A percentile compares a stretch with the other conserved stretches of the same genome.
Conservation (phyloP, 2,797 vertebrate species). For the Mus caroli region DNA sequence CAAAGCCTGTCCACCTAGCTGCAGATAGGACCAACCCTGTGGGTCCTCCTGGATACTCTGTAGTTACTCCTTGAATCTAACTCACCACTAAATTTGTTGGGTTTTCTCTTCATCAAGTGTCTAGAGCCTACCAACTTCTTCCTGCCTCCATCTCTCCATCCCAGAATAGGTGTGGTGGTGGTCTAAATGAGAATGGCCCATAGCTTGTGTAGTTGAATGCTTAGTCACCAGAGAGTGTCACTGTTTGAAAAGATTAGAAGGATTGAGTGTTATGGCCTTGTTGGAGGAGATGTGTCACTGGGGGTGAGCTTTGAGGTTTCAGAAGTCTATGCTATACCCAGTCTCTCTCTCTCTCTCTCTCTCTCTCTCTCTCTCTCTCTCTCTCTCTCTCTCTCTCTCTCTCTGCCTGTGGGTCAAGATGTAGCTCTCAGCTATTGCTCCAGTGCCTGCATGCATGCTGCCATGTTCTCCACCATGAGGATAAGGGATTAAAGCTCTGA, state of each 20-base stretch:
- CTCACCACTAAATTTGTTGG: too few species aligned
- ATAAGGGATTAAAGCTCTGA: neutral
- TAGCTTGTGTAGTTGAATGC: neutral
- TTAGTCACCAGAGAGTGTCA: too few species aligned
- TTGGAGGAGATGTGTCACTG: neutral
- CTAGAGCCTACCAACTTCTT: too few species aligned
- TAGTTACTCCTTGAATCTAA: too few species aligned
- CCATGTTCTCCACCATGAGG: neutral
- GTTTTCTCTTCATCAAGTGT: too few species aligned
- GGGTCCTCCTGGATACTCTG: too few species aligned
- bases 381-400: neutral
- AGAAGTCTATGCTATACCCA: rapidly evolving
- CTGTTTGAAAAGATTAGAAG: neutral
- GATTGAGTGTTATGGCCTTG: neutral
- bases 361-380: too few species aligned
- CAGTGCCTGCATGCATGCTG: too few species aligned
- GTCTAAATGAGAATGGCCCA: too few species aligned
- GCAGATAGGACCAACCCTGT: neutral
- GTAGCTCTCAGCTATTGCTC: neutral
- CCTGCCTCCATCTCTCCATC: too few species aligned
- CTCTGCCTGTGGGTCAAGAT: neutral
- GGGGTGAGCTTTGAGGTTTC: neutral
- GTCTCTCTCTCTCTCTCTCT: too few species aligned
- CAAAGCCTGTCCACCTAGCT: neutral
- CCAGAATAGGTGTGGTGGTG: too few species aligned